Evolutionary conservation across 2,113 vertebrate species (phyloP), one percentile per base, ranked within the genome.

Genomic region (Semnornis frantzii): DNA sequence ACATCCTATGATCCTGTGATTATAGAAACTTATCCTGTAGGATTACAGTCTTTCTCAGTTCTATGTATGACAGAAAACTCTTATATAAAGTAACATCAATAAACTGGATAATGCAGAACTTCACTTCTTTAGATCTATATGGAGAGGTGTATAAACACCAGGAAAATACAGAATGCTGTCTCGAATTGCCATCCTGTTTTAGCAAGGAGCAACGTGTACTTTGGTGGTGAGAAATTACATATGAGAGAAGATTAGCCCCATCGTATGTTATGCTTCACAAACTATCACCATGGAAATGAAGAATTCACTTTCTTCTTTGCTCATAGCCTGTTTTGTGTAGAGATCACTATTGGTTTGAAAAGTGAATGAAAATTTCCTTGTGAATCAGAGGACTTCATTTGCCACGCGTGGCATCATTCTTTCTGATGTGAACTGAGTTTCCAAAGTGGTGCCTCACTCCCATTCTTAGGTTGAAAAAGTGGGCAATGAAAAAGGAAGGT

Each of bases 281-380:
- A 87, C 54, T 62, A n/a, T 83, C 64, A 93, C 76, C 78, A 76
- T 79, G 82, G 85, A 97, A 97, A 97, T 73, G 48, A 17, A 68
- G 83, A 92, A 77, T 93, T 96, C 34, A 87, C 84, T 91, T 96
- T 89, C 64, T 89, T 85, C 80, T 72, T 88, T 82, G 39, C 82
- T 94, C 52, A 92, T 87, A 94, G 94, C 76, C 70, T 71, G 16
- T 69, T 97, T 93, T 92, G 42, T 55, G 73, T 79, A 92, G 74
- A 72, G 62, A 95, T 96, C 39, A 34, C 58, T 83, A 57, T 50
- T 85, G 91, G 96, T 97, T 96, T 96, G 82, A 95, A 97, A 97
- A 97, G 96, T 93, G 97, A 97, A 97, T 96, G 81, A 91, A 95
- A 89, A 66, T 85, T 96, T 98, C 71, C 64, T 90, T 81, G 65